phyloP scores from a whole-genome alignment of 92 coral and sea anemone genomes.

The Epizoanthus scotinus region DNA sequence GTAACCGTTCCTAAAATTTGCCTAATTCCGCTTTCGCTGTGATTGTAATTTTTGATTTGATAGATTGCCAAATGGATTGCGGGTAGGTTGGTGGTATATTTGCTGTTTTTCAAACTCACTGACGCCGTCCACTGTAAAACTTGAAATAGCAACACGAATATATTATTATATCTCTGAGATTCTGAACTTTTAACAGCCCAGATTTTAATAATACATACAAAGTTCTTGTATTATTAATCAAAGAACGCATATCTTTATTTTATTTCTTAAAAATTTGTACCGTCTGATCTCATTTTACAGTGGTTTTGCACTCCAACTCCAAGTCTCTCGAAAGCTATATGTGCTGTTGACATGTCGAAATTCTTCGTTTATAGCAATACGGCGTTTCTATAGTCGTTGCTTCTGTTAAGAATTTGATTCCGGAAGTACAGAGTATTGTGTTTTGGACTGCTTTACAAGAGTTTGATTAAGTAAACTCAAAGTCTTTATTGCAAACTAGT shows the following conservation, averaged over 20 bases:
- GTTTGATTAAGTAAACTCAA: not conserved
- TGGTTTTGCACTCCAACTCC: conserved; percentile 2
- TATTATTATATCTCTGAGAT: not conserved
- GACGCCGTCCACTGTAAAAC: conserved; percentile 6
- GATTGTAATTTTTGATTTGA: not conserved
- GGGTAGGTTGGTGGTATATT: not conserved
- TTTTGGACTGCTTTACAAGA: not conserved
- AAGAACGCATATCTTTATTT: not conserved
- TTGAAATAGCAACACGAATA: conserved; percentile 12
- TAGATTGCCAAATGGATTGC: conserved; percentile 1
- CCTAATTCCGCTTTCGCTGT: not conserved
- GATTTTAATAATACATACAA: conserved; percentile 19
- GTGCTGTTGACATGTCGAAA: conserved; percentile 25
- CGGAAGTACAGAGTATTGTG: conserved; percentile 28
- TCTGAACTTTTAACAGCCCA: conserved; percentile 5
- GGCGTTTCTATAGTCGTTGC: conserved; percentile 7
- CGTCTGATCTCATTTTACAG: conserved; percentile 14
- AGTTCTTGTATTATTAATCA: conserved; percentile 6
- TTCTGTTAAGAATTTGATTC: not conserved
- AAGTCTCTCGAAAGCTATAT: not conserved
- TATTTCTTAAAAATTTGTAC: not conserved
- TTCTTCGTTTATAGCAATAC: not conserved
- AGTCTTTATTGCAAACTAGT: not conserved
- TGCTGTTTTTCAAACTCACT: not conserved
- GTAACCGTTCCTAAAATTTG: not conserved